Evolutionary conservation across 1,140 invertebrate species (phyloP).

Genomic region (Nasonia vitripennis): DNA sequence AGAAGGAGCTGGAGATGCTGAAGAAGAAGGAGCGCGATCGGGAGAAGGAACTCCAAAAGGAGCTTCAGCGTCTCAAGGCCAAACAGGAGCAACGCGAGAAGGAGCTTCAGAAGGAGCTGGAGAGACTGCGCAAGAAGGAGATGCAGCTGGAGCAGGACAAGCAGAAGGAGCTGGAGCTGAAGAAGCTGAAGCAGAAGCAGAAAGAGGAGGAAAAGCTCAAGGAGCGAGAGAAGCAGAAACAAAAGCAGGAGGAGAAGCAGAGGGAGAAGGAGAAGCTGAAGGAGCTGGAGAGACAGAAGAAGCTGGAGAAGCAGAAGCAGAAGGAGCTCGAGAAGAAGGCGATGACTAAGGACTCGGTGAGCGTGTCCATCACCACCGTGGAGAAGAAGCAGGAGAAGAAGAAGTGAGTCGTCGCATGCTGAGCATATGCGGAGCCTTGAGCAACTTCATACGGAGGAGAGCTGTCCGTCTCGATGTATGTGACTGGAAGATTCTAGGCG

Average conservation of each 20-base stretch:
- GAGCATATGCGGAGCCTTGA: not conserved
- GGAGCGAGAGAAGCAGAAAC: constrained; percentile 33
- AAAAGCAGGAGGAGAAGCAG: constrained; percentile 45
- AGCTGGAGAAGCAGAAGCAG: constrained; percentile 30
- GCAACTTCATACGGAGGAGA: constrained; percentile 4
- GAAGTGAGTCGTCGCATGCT: constrained; percentile 1
- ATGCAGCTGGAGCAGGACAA: constrained; percentile 31
- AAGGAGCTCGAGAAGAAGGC: constrained; percentile 43
- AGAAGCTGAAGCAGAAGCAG: constrained; percentile 38
- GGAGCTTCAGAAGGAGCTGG: constrained; percentile 26
- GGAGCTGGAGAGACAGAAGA: not conserved
- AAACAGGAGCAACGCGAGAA: constrained; percentile 35
- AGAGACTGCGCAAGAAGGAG: constrained; percentile 27
- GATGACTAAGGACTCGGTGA: constrained; percentile 24
- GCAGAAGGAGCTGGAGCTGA: constrained; percentile 29
- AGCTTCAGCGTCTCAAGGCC: constrained; percentile 54
- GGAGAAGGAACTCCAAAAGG: constrained; percentile 52
- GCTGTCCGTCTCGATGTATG: not conserved
- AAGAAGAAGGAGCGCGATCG: constrained; percentile 56
- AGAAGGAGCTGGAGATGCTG: constrained; percentile 42
- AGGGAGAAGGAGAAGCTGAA: constrained; percentile 39
- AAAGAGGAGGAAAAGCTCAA: constrained; percentile 35
- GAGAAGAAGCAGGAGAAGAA: constrained; percentile 22
- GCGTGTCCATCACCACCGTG: not conserved
- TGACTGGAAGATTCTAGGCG: not conserved